Evolutionary conservation across 2,113 vertebrate species (phyloP), one percentile per base, ranked within the genome.

Genomic region (Scomber scombrus): DNA sequence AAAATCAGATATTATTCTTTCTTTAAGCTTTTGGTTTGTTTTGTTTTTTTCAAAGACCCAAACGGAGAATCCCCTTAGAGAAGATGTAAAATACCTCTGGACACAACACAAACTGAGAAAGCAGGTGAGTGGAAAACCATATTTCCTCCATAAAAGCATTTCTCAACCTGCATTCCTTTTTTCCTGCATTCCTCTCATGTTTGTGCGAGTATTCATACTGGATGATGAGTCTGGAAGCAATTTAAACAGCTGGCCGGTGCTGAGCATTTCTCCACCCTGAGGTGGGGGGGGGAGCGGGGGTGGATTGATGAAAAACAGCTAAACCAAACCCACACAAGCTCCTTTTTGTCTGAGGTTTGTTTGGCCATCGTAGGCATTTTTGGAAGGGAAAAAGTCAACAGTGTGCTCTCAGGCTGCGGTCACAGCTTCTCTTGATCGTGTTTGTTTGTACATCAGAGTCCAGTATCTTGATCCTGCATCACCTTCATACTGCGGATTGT

Each of bases 211-310:
- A 85, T 71, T 88, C 82, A 78, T 68, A 70, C 79, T 56, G 63
- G 77, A 67, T 4, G 18, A 54, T 62, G 78, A 12, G 80, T 88
- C 89, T 93, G 92, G 82, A 92, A 84, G 47, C 70, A 83, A 86
- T 89, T 88, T 79, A 67, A 89, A 89, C 90, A 91, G 84, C 88
- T 88, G 91, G 88, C 57, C 26, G 5, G 13, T 15, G 68, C 57
- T 47, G 62, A 29, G 23, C 52, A 62, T 85, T 70, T 74, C 50
- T 81, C 34, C 52, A 29, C 80, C 67, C 74, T 3, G 26, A 55
- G 71, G 71, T 11, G n/a, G 43, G 61, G 47, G 68, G 49, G 49
- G 23, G 23, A 3, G 3, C 23, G 23, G 23, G 31, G 31, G 52
- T 0, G 29, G 74, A 86, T 61, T 75, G 74, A 85, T 70, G 84